A percentile compares a stretch with the other conserved stretches of the same genome.
Evolutionary conservation across 2,888 invertebrate genomes (phyloP).

Genomic region (Eupithecia centaureata): DNA sequence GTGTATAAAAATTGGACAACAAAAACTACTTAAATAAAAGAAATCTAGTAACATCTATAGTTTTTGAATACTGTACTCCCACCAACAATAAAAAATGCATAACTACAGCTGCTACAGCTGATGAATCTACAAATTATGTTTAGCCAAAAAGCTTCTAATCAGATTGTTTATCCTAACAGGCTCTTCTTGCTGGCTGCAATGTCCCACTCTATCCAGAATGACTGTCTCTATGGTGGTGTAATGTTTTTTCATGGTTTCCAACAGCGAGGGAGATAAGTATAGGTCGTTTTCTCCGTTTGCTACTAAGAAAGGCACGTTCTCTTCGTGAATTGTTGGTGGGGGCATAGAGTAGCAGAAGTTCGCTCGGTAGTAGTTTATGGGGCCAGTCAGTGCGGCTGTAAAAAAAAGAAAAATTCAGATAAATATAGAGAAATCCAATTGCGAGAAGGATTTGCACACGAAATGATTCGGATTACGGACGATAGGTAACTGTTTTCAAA

Average conservation of each 20-base stretch:
- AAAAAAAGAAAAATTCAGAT: conserved; percentile 43
- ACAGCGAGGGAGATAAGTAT: conserved; percentile 56
- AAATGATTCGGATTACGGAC: neutral
- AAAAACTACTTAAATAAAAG: neutral
- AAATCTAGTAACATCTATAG: neutral
- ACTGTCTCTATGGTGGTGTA: conserved; percentile 72
- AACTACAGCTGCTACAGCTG: neutral
- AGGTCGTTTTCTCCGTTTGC: conserved; percentile 76
- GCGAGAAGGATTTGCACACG: neutral
- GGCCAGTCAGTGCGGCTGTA: conserved; percentile 79
- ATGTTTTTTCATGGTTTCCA: conserved; percentile 66
- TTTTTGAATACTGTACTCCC: neutral
- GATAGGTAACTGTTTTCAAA: neutral
- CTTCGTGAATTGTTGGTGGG: conserved; percentile 55
- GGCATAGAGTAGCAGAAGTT: conserved; percentile 61
- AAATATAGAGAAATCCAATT: neutral
- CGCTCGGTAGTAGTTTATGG: conserved; percentile 84
- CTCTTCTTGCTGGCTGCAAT: conserved; percentile 84
- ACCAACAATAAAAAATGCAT: neutral
- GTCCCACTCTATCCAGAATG: conserved; percentile 73
- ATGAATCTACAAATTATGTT: conserved; percentile 56
- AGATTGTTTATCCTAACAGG: conserved; percentile 79
- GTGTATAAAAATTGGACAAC: neutral
- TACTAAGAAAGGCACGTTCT: conserved; percentile 72
- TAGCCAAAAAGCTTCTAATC: conserved; percentile 75